Percentiles rank a stretch among this genome's conserved stretches.
These are phyloP conservation scores for Paratrypauchen microcephalus DNA, from an alignment of 2,797 vertebrate species.

Conservation along the genomic window DNA sequence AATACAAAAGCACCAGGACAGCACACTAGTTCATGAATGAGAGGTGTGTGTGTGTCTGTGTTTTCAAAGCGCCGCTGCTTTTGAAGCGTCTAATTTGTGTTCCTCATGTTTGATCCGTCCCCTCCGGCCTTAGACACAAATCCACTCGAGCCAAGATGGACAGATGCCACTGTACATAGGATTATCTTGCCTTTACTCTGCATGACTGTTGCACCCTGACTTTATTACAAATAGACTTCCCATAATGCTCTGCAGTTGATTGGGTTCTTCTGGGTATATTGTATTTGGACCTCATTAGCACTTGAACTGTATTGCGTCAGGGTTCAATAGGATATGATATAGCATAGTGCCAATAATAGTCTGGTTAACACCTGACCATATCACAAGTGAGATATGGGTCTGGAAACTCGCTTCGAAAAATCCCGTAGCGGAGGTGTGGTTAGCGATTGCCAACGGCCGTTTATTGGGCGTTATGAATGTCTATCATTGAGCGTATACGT, in stretches of 20 bases:
- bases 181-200: conserved; percentile 54
- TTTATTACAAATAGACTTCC: conserved; percentile 33
- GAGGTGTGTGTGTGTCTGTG: conserved; percentile 9
- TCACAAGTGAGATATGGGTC: too few relatives aligned
- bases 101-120: conserved; percentile 59
- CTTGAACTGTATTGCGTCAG: neutral
- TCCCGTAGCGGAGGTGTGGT: too few relatives aligned
- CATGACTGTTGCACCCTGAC: conserved; percentile 33
- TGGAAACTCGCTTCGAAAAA: too few relatives aligned
- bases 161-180: conserved; percentile 52
- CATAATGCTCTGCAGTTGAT: conserved; percentile 21
- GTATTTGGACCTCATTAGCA: conserved; percentile 33
- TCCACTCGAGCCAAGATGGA: conserved; percentile 57
- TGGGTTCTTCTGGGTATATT: conserved; percentile 9
- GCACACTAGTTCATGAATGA: conserved; percentile 1
- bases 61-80: conserved; percentile 24
- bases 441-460: too few relatives aligned
- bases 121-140: conserved; percentile 45
- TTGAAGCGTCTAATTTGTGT: conserved; percentile 51
- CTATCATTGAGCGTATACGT: too few relatives aligned
- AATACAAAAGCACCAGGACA: conserved; percentile 3
- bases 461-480: too few relatives aligned
- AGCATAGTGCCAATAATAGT: too few relatives aligned
- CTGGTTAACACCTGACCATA: too few relatives aligned
- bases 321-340: neutral